Percentiles rank a stretch among this genome's conserved stretches.
Evolutionary conservation across 1,140 invertebrate species (phyloP).

Genomic region (Dendrolimus kikuchii): DNA sequence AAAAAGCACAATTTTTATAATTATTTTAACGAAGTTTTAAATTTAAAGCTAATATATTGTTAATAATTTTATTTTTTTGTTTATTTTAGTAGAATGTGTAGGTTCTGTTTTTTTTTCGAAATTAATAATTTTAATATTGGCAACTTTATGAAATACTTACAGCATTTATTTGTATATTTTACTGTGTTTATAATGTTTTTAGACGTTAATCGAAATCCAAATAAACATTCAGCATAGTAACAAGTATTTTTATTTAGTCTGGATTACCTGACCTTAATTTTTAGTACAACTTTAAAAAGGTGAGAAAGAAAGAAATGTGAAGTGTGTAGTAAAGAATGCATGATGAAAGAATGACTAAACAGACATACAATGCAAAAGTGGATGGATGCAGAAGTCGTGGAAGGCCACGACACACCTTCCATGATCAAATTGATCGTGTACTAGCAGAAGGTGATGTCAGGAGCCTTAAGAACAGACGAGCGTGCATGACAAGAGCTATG

Average conservation of each 20-base stretch:
- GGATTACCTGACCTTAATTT: too few species aligned
- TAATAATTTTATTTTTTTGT: conserved; percentile 67
- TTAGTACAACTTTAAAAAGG: too few species aligned
- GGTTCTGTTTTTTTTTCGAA: conserved; percentile 35
- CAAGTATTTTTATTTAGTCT: conserved; percentile 17
- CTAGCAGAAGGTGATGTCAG: too few species aligned
- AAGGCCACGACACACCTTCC: too few species aligned
- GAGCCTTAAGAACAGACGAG: too few species aligned
- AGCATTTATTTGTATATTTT: conserved; percentile 68
- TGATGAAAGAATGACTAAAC: too few species aligned
- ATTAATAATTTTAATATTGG: conserved; percentile 44
- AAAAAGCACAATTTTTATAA: conserved; percentile 64
- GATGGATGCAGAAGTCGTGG: too few species aligned
- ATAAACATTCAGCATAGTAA: conserved; percentile 69
- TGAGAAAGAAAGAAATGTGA: too few species aligned
- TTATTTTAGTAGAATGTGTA: conserved; percentile 42
- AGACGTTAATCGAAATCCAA: conserved; percentile 62
- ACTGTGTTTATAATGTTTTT: conserved; percentile 68
- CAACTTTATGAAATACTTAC: conserved; percentile 51
- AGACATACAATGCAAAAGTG: too few species aligned
- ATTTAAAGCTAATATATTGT: conserved; percentile 66
- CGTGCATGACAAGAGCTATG: too few species aligned
- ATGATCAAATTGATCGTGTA: too few species aligned
- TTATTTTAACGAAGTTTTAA: conserved; percentile 56
- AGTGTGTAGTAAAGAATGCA: too few species aligned